Conservation (phyloP, 2,888 invertebrate species). For the Heliconius aoede region DNA sequence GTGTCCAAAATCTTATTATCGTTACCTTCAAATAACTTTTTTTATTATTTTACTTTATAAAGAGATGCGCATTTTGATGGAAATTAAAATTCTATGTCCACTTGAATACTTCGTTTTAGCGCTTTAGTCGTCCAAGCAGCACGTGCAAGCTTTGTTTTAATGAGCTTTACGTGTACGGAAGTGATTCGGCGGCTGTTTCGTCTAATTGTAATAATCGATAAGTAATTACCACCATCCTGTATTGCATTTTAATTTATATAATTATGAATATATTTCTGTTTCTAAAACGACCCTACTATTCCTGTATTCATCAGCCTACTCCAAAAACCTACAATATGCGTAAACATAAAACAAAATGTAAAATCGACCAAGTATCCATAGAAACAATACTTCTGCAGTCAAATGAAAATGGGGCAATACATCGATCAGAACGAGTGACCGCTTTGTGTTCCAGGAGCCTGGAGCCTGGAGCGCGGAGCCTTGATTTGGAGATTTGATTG, state of each 20-base stretch:
- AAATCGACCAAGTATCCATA: neutral
- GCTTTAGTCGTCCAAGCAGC: too few species aligned
- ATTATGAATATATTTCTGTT: too few species aligned
- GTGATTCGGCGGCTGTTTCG: slow-evolving; percentile 10
- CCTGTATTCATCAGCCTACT: neutral
- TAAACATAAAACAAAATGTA: neutral
- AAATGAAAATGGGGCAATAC: slow-evolving; percentile 68
- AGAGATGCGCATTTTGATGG: too few species aligned
- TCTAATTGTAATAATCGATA: neutral
- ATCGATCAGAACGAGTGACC: slow-evolving; percentile 53
- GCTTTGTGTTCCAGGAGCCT: slow-evolving; percentile 38
- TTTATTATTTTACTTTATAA: too few species aligned
- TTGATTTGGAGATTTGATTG: slow-evolving; percentile 41
- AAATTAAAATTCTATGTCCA: too few species aligned
- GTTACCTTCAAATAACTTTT: too few species aligned
- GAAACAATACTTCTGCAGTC: neutral
- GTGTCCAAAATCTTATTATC: too few species aligned
- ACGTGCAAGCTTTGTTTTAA: slow-evolving; percentile 59
- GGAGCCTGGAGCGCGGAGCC: slow-evolving; percentile 14
- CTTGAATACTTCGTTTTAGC: too few species aligned
- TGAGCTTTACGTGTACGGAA: slow-evolving; percentile 33
- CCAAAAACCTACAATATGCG: neutral
- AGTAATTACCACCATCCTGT: neutral
- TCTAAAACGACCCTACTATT: too few species aligned
- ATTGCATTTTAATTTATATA: too few species aligned